Percentiles rank a stretch among this genome's conserved stretches.
Evolutionary conservation across 2,797 vertebrate species (phyloP).

Genomic region (Periparus ater): DNA sequence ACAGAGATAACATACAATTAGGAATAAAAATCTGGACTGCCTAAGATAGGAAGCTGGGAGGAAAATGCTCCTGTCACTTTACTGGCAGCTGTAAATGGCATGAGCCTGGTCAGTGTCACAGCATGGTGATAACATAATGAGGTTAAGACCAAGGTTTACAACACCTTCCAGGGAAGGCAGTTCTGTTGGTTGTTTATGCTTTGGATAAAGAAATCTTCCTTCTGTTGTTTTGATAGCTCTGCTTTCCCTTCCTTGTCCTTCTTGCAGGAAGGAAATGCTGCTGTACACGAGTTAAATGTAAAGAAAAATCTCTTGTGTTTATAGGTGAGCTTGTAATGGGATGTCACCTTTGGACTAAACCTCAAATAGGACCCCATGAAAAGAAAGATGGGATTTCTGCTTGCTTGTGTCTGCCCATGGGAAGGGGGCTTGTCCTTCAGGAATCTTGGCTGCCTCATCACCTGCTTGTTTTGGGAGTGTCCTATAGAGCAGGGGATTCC

Average conservation of each 20-base stretch:
- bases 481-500: not conserved
- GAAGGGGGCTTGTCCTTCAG: not conserved
- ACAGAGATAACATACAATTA: slow-evolving; percentile 12
- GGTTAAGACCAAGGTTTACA: slow-evolving; percentile 9
- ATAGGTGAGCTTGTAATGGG: not conserved
- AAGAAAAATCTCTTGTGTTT: not conserved
- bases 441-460: not conserved
- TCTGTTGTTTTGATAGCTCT: not conserved
- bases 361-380: not conserved
- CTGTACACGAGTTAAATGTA: not conserved
- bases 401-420: not conserved
- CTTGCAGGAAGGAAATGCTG: not conserved
- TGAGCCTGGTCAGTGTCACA: slow-evolving; percentile 43
- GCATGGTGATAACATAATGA: slow-evolving; percentile 20
- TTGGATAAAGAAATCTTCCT: not conserved
- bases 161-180: not conserved
- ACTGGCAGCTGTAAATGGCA: slow-evolving; percentile 29
- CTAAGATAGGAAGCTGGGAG: slow-evolving; percentile 39
- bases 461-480: not conserved
- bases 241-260: not conserved
- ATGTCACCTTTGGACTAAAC: not conserved
- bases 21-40: slow-evolving; percentile 27
- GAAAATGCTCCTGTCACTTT: slow-evolving; percentile 36
- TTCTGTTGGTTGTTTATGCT: not conserved
- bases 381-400: not conserved